Evolutionary conservation across 1,140 invertebrate species (phyloP).

Genomic region (Linepithema humile): DNA sequence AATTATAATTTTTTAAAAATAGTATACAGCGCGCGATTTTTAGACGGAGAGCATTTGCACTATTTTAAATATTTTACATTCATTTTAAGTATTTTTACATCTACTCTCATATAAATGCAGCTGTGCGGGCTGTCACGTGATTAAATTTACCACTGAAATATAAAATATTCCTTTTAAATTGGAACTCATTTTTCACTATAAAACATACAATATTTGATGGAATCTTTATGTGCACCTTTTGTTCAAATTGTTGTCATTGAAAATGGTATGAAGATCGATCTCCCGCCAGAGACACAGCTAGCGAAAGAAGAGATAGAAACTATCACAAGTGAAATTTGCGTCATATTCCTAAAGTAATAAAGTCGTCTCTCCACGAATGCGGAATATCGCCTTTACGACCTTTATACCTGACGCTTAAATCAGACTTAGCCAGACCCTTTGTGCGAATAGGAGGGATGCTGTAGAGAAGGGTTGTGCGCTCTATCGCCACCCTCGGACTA

Average conservation of each 20-base stretch:
- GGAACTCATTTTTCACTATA: not conserved
- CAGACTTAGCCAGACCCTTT: slow-evolving; percentile 42
- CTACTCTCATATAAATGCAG: too few relatives aligned
- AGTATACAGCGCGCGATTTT: too few relatives aligned
- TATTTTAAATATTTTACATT: too few relatives aligned
- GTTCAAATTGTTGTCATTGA: not conserved
- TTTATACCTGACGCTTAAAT: slow-evolving; percentile 52
- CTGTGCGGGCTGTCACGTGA: not conserved
- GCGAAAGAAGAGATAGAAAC: not conserved
- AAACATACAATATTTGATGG: not conserved
- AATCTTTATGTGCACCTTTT: too few relatives aligned
- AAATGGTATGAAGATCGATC: slow-evolving; percentile 6
- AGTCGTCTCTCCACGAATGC: not conserved
- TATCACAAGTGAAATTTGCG: slow-evolving; percentile 49
- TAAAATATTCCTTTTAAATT: not conserved
- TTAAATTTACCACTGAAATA: not conserved
- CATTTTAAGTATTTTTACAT: too few relatives aligned
- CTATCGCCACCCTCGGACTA: slow-evolving; percentile 42
- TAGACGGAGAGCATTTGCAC: too few relatives aligned
- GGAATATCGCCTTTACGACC: slow-evolving; percentile 38
- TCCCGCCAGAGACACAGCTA: not conserved
- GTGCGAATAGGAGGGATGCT: slow-evolving; percentile 1
- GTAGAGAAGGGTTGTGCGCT: slow-evolving; percentile 29
- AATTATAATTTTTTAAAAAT: too few relatives aligned
- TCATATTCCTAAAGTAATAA: slow-evolving; percentile 42